Evolutionary conservation across 2,888 invertebrate genomes (phyloP), one percentile per base, ranked within the genome.

Genomic region (Phyto melanocephala): DNA sequence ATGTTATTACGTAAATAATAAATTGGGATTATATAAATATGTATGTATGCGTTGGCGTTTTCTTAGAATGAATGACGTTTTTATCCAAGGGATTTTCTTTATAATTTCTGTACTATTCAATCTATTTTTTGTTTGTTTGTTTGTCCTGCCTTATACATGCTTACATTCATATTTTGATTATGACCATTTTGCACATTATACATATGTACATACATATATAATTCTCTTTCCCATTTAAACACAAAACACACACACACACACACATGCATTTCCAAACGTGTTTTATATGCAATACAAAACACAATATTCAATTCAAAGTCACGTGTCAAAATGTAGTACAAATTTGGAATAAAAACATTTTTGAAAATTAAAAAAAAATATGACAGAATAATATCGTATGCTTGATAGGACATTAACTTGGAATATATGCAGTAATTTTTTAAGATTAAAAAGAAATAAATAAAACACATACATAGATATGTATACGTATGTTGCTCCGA

Each of bases 1-100:
- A 35, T 75, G 47, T 75, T 80, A 68, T 80, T 75, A 75, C 47
- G 68, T 80, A 80, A 75, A 80, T 80, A 75, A 75, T 75, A 63
- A 50, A 80, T 80, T 75, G 70, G 58, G 62, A 75, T 74, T 80
- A 67, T 20, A 67, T 45, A 74, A 67, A 72, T 37, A 62, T 74
- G 60, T 45, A 45, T 62, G 79, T 37, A 62, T 74, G 60, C 42
- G 52, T 62, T 62, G 63, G 50, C 4, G 56, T 75, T 74, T 80
- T 50, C 37, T 28, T 22, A 50, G 15, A 56, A 63, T 62, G 67
- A 74, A 28, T 74, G 67, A 79, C 79, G 24, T 67, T 45, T 58
- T 50, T 74, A 68, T 45, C 45, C 72, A 42, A 52, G 72, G 67
- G 60, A 68, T 68, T 80, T 67, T 45, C 72, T 60, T 74, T 58